Conservation (phyloP, 1,140 invertebrate genomes). For the Sipha flava region DNA sequence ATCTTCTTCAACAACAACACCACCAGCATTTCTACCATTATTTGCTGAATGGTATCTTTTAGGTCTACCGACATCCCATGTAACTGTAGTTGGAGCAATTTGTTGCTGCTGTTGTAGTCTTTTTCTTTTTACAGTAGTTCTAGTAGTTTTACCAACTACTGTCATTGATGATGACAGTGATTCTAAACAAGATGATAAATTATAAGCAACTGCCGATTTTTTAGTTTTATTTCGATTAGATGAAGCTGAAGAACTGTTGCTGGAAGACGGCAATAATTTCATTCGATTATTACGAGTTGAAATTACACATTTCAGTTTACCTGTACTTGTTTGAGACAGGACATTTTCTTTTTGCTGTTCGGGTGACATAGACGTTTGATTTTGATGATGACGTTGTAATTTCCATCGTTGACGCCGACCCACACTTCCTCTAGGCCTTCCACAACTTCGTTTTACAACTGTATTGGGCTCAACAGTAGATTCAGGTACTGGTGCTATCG, state of each 20-base stretch:
- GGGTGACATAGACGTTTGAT: background rate
- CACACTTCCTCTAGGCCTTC: background rate
- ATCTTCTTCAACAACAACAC: background rate
- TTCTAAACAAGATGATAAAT: conserved; percentile 5
- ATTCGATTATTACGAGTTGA: conserved; percentile 6
- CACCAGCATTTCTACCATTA: background rate
- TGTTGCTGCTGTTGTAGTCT: background rate
- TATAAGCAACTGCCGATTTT: background rate
- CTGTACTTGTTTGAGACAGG: background rate
- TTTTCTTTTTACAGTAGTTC: background rate
- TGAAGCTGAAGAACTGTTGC: background rate
- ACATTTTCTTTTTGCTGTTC: background rate
- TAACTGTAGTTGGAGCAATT: background rate
- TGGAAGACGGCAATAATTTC: background rate
- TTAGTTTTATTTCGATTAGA: background rate
- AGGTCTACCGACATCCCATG: background rate
- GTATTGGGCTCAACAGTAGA: background rate
- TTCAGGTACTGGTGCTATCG: background rate
- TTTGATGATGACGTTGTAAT: background rate
- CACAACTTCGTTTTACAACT: background rate
- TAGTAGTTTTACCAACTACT: background rate
- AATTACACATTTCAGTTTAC: conserved; percentile 5
- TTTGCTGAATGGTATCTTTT: background rate
- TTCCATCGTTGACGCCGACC: background rate
- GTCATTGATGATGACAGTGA: background rate